These are phyloP conservation scores for Ladona fulva DNA, from an alignment of 1,140 invertebrate genomes.

Conservation along the genomic window DNA sequence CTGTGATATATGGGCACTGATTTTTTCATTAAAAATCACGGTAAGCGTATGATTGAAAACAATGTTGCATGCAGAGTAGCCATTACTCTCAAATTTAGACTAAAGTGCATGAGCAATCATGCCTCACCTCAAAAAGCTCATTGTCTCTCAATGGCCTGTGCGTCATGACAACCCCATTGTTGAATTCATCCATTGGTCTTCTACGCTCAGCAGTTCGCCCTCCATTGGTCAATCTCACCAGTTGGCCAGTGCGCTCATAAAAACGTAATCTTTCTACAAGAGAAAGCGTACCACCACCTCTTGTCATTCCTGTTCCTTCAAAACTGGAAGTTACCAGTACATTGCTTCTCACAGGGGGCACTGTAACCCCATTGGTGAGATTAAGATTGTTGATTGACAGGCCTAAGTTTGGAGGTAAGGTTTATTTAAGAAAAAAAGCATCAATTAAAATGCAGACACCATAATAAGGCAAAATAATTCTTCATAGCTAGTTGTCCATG, in stretches of 20 bases:
- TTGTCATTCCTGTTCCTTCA: not conserved
- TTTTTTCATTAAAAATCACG: no score
- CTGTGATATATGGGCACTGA: no score
- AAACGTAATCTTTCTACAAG: slow-evolving; percentile 63
- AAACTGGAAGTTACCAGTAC: not conserved
- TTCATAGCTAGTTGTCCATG: no score
- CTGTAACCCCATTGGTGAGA: not conserved
- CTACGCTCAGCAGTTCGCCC: slow-evolving; percentile 76
- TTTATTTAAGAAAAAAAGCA: not conserved
- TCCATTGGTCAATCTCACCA: slow-evolving; percentile 79
- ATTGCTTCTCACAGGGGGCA: not conserved
- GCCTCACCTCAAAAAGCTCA: slow-evolving; percentile 81
- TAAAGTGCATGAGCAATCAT: not conserved
- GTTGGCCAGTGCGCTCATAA: slow-evolving; percentile 75
- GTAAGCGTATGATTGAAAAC: no score
- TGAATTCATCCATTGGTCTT: slow-evolving; percentile 86
- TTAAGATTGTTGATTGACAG: not conserved
- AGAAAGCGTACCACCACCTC: not conserved
- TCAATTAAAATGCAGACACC: no score
- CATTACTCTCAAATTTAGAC: no score
- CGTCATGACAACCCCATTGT: slow-evolving; percentile 88
- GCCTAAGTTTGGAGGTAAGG: not conserved
- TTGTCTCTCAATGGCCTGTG: slow-evolving; percentile 76
- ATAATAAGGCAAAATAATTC: no score
- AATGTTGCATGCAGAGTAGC: no score